These are phyloP conservation scores for Tadarida brasiliensis DNA, from an alignment of 2,797 vertebrate species.

Conservation along the genomic window DNA sequence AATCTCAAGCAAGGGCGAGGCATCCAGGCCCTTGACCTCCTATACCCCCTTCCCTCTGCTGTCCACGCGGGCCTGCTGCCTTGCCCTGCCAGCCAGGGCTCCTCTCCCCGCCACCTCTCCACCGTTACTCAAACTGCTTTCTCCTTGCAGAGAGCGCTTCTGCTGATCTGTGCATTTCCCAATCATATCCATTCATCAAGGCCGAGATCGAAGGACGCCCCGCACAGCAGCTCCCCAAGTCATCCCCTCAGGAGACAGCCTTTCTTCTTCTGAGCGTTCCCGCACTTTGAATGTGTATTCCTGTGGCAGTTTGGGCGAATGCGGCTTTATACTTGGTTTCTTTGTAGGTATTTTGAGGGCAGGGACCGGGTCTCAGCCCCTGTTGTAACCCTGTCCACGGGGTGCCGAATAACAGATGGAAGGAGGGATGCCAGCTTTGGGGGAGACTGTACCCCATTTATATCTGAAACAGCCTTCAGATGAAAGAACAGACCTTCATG, in stretches of 20 bases:
- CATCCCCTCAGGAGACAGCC: conserved; percentile 49
- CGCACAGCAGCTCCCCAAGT: conserved; percentile 51
- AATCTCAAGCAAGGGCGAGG: not conserved
- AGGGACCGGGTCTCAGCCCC: not conserved
- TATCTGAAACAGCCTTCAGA: conserved; percentile 32
- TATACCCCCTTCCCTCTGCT: not conserved
- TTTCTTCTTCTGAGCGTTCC: conserved; percentile 64
- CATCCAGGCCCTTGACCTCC: not conserved
- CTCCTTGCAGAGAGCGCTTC: conserved; percentile 51
- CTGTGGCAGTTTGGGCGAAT: conserved; percentile 6
- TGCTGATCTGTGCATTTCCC: conserved; percentile 72
- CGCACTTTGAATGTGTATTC: conserved; percentile 57
- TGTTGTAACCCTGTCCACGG: not conserved
- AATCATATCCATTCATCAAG: conserved; percentile 72
- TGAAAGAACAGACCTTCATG: conserved; percentile 8
- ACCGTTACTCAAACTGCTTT: not conserved
- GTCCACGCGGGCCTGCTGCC: fast-evolving
- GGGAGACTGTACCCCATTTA: conserved; percentile 49
- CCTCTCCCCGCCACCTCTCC: not conserved
- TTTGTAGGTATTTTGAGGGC: conserved; percentile 66
- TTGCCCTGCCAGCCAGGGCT: fast-evolving
- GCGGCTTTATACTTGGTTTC: conserved; percentile 33
- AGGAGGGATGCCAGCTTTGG: not conserved
- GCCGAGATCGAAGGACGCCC: conserved; percentile 61
- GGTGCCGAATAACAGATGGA: not conserved